Conservation (phyloP, 92 coral and sea anemone species). For the Phenganax subtilis region DNA sequence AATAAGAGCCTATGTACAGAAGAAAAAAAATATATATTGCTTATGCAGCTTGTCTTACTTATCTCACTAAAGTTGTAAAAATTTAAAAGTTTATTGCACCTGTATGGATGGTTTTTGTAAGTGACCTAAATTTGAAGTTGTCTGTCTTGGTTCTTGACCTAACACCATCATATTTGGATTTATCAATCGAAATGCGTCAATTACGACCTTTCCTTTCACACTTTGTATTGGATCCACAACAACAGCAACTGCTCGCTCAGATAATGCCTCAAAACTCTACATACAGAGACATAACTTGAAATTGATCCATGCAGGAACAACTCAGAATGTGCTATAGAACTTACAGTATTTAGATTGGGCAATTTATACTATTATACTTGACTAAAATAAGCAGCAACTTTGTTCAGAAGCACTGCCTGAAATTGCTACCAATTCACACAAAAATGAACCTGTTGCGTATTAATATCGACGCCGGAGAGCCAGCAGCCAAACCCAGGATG, state of each 20-base stretch:
- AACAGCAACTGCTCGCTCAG: conserved; percentile 98
- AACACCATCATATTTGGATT: conserved; percentile 99
- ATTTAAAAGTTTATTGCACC: conserved; percentile 41
- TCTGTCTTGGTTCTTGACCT: conserved; percentile 96
- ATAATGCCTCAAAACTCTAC: conserved; percentile 96
- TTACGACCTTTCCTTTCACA: conserved; percentile 99
- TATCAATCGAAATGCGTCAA: conserved; percentile 96
- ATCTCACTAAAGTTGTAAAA: not conserved
- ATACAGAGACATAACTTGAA: not conserved
- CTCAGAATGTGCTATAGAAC: too few species aligned
- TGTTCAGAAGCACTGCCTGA: not conserved
- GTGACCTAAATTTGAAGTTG: conserved; percentile 95
- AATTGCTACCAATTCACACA: not conserved
- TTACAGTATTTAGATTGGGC: too few species aligned
- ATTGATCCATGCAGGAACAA: too few species aligned
- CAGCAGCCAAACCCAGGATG: conserved; percentile 99
- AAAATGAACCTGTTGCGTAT: conserved; percentile 77
- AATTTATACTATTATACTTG: too few species aligned
- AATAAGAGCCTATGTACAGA: conserved; percentile 61
- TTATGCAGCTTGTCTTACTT: too few species aligned
- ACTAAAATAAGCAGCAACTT: too few species aligned
- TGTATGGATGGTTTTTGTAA: conserved; percentile 97
- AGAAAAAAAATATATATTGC: too few species aligned
- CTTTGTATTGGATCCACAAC: conserved; percentile 98
- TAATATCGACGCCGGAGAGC: conserved; percentile 94